These are phyloP conservation scores for Lamellibrachia satsuma DNA, from an alignment of 2,888 invertebrate genomes.

Conservation along the genomic window DNA sequence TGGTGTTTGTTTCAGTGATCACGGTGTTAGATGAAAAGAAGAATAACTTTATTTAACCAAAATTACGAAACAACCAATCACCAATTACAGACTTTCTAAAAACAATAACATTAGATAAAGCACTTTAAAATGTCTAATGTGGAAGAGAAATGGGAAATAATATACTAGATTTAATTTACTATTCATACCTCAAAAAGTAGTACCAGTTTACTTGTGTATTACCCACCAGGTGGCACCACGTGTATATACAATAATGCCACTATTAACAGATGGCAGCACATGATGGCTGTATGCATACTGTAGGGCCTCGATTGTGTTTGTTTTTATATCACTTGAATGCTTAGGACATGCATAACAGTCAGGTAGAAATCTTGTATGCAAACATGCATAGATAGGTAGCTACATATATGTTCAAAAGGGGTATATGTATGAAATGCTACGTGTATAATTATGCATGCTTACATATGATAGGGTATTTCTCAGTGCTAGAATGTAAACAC, in stretches of 20 bases:
- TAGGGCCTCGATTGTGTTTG: neutral
- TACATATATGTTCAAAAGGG: neutral
- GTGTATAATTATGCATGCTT: too few species aligned
- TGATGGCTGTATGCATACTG: neutral
- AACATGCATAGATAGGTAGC: neutral
- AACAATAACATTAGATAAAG: neutral
- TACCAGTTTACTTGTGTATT: neutral
- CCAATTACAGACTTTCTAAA: neutral
- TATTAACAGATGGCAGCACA: neutral
- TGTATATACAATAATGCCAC: neutral
- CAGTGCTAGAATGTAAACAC: too few species aligned
- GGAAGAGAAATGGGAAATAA: neutral
- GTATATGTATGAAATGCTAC: too few species aligned
- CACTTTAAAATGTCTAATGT: neutral
- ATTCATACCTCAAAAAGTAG: neutral
- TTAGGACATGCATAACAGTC: neutral
- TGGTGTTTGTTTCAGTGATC: too few species aligned
- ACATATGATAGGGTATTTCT: too few species aligned
- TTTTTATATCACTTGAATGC: neutral
- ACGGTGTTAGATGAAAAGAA: neutral
- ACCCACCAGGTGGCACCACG: neutral
- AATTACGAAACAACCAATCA: neutral
- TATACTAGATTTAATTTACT: neutral
- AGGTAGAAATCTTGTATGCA: neutral
- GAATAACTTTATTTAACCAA: neutral